phyloP scores from a whole-genome alignment of 1,140 invertebrate genomes.

The Brachionus angularis region DNA sequence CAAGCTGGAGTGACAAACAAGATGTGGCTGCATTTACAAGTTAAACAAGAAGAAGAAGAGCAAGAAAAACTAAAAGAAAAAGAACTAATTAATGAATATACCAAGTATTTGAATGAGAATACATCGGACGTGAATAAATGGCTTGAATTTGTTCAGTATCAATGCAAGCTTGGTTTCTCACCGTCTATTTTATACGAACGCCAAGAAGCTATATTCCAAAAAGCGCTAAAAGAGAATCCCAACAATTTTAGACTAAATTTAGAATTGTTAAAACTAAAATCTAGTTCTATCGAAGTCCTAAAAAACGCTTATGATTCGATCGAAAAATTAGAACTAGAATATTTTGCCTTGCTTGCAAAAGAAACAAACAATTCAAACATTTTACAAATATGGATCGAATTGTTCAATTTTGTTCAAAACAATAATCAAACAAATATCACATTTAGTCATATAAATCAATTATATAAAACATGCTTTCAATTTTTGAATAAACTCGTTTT shows the following conservation, averaged over 20 bases:
- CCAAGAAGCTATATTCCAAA: conserved; percentile 22
- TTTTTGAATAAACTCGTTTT: too few relatives aligned
- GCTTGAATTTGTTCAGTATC: conserved; percentile 41
- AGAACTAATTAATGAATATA: conserved; percentile 7
- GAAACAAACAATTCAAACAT: not conserved
- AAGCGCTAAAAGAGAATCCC: conserved; percentile 30
- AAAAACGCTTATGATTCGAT: conserved; percentile 3
- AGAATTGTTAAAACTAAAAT: conserved; percentile 21
- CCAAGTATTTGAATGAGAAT: conserved; percentile 35
- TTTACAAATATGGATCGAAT: conserved; percentile 31
- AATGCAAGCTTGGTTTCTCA: too few relatives aligned
- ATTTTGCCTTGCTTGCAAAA: not conserved
- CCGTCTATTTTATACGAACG: conserved; percentile 28
- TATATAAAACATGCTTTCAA: conserved; percentile 28
- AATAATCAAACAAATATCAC: not conserved
- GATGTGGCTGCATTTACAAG: conserved; percentile 35
- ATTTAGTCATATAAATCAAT: not conserved
- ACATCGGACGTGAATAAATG: conserved; percentile 19
- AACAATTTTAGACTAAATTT: conserved; percentile 7
- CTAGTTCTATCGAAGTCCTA: not conserved
- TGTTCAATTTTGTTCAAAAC: conserved; percentile 8
- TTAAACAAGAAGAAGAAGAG: conserved; percentile 30
- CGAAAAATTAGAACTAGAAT: conserved; percentile 18
- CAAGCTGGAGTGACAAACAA: conserved; percentile 14
- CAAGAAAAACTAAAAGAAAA: not conserved